Base-by-base conservation (phyloP, 1,140 invertebrate genomes). In the Ceratitis capitata region DNA sequence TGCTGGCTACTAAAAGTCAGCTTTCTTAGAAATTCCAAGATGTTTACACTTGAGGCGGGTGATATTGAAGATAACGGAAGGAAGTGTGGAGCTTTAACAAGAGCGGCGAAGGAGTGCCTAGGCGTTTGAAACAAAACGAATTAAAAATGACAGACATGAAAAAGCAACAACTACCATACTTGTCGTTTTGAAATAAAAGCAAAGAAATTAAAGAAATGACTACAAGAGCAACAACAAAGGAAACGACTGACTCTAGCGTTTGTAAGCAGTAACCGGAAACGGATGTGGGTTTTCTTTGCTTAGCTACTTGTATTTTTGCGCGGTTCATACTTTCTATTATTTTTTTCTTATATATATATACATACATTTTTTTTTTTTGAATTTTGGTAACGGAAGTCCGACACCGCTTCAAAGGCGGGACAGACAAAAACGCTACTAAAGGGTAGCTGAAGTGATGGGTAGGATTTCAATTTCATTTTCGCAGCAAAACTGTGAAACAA, bases 401-500 rank as follows among this genome's bases (percentile, higher is more conserved):
- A n/a, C n/a, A 9, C n/a, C 69, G 39, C 69, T 78, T 78, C 69
- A 78, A 61, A 26, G 69, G 23, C 51, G 39, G 39, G 32, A 2
- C 23, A n/a, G 61, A n/a, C 23, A 53, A 61, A 29, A 23, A n/a
- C n/a, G n/a, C n/a, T n/a, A n/a, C n/a, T n/a, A n/a, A n/a, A n/a
- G n/a, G 16, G n/a, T 23, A 23, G 39, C 16, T 9, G 45, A 45
- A 42, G 69, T 29, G 35, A 10, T 78, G 69, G 23, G 69, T 78
- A 53, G 84, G 69, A 51, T 90, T 90, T 89, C 89, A 90, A 89
- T 90, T 90, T 90, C 89, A 89, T 90, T 90, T 90, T 90, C 89
- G 88, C 89, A 90, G 89, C 89, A 90, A 90, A 90, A 90, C 89
- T 90, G 89, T 90, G 89, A 90, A 90, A 90, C 89, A 90, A 90